A percentile compares a stretch with the other conserved stretches of the same genome.
These are phyloP conservation scores for Zaprionus capensis DNA, from an alignment of 1,140 invertebrate species.

Conservation along the genomic window DNA sequence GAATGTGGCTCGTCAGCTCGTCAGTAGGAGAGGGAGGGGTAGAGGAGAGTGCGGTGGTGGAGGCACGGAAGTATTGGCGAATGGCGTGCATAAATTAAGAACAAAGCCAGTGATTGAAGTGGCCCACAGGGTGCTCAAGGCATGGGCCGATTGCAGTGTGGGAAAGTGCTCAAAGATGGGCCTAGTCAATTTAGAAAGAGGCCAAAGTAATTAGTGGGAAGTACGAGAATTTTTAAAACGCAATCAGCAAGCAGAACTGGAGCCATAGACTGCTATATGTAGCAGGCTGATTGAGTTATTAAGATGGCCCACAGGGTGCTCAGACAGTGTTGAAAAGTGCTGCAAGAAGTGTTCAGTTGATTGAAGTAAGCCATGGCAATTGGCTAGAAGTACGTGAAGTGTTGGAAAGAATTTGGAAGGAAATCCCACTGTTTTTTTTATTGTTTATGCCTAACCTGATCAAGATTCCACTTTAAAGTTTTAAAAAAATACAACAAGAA, in stretches of 20 bases:
- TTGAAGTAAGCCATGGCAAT: too few species aligned
- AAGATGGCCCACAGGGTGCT: background rate
- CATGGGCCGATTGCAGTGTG: background rate
- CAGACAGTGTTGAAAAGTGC: background rate
- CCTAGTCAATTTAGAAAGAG: constrained; percentile 1
- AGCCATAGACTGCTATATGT: too few species aligned
- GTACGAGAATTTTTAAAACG: background rate
- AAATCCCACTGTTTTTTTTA: too few species aligned
- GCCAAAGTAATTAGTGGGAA: background rate
- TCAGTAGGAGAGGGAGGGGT: background rate
- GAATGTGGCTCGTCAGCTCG: constrained; percentile 4
- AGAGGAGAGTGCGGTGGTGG: background rate
- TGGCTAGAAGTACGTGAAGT: too few species aligned
- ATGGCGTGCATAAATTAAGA: constrained; percentile 65
- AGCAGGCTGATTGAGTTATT: background rate
- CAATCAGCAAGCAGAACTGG: background rate
- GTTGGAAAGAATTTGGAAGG: too few species aligned
- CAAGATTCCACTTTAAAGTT: too few species aligned
- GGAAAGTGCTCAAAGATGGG: background rate
- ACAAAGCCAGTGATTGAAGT: constrained; percentile 74
- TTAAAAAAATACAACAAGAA: too few species aligned
- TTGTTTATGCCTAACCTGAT: too few species aligned
- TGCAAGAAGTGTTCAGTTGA: too few species aligned
- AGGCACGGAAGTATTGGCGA: constrained; percentile 15
- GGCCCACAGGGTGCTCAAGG: constrained; percentile 32